Evolutionary conservation across 1,140 invertebrate species (phyloP), one percentile per base, ranked within the genome.

Genomic region (Pantala flavescens): DNA sequence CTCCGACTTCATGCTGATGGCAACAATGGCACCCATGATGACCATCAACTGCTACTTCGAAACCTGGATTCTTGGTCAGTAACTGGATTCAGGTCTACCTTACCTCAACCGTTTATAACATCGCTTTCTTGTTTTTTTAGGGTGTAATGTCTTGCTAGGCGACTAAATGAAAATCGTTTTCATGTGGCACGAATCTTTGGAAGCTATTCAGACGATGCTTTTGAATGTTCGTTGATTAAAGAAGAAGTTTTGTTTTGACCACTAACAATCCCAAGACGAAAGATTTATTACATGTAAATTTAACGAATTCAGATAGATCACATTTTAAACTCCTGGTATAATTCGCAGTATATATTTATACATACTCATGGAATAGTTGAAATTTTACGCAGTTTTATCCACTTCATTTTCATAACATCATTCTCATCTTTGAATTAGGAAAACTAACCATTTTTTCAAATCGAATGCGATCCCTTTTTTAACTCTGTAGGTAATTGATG

Each of bases 1-100:
- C 70, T 82, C 81, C 21, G 84, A 85, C 75, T 81, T 85, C 74
- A 76, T 80, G 23, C 83, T 85, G 81, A 83, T 83, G 81, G 73
- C 80, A 70, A 80, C 79, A 70, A 80, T 78, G 77, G 78, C 77
- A 74, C 80, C 82, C 12, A 76, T 79, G 14, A 82, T 81, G 77
- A 77, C 82, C 7, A 78, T 81, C 74, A 84, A 84, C 78, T 83
- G 81, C 74, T 82, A 81, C 73, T 77, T 78, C 74, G 80, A 81
- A 72, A 82, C 81, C 0, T 83, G 82, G 82, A 77, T 81, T 14
- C 78, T 83, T 10, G 82, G 77, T 79, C 14, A 19, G 74, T 42
- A n/a, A 24, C 1, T 14, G 7, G 3, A 21, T 21, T 36, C 12
- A 3, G 49, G 12, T 3, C n/a, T 19, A 63, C 49, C 12, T 3